Percentiles rank a stretch among this genome's conserved stretches.
Conservation (phyloP, 2,113 vertebrate genomes). For the Acinonyx jubatus region DNA sequence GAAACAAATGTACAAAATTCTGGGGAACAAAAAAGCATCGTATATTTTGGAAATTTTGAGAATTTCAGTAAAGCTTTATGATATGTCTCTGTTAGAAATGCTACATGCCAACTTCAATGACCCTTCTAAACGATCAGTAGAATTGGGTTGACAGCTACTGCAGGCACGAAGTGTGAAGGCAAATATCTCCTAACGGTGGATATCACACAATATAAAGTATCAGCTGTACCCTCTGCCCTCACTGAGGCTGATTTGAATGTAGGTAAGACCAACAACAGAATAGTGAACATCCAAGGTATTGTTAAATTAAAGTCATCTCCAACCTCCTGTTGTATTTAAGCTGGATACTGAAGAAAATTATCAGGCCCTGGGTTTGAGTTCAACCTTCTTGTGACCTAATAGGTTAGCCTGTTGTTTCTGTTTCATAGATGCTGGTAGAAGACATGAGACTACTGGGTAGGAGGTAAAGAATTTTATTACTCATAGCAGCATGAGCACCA, state of each 20-base stretch:
- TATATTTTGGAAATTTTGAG: neutral
- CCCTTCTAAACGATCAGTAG: neutral
- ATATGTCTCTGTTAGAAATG: neutral
- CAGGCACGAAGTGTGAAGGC: neutral
- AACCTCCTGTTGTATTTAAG: neutral
- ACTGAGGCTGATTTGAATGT: neutral
- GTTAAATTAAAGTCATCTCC: neutral
- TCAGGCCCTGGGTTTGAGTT: neutral
- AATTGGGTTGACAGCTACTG: neutral
- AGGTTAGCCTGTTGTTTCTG: neutral
- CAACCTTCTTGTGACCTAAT: neutral
- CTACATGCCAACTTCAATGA: neutral
- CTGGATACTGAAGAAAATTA: neutral
- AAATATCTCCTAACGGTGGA: neutral
- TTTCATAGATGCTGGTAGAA: neutral
- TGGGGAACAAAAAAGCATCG: neutral
- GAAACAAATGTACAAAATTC: neutral
- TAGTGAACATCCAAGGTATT: neutral
- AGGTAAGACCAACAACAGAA: neutral
- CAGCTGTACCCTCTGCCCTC: neutral
- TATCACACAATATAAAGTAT: neutral
- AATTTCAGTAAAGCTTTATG: neutral
- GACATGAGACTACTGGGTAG: neutral
- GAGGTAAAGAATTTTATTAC: neutral
- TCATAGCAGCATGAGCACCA: neutral